Evolutionary conservation across 2,113 vertebrate species (phyloP), one percentile per base, ranked within the genome.

Genomic region (Laticauda colubrina): DNA sequence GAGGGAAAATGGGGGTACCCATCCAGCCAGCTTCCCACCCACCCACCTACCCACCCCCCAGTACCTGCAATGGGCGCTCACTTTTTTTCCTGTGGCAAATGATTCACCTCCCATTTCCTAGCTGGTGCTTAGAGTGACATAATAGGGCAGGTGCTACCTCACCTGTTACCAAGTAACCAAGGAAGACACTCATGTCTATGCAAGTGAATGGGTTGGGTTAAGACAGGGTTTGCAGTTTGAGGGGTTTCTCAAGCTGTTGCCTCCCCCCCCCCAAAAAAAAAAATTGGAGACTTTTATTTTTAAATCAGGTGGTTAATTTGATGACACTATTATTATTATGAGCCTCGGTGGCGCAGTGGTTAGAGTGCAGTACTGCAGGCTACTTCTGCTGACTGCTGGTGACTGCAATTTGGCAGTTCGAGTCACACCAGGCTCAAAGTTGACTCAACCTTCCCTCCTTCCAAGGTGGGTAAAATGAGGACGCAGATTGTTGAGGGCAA

Each of bases 121-220:
- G 29, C 23, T 86, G 64, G 23, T 88, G 88, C 61, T 86, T 57
- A 29, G n/a, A 61, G 57, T 90, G 91, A 90, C 39, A 21, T 81
- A 85, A 92, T 59, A 92, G 93, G 91, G 48, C 34, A 90, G 45
- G 10, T 43, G 43, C 90, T 15, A 85, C 55, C 87, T 91, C 64
- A 85, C n/a, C 69, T 45, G 90, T 93, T 89, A 89, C 93, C 87
- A 9, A 59, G 93, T 91, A 91, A 93, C 93, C n/a, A 11, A 53
- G 39, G 85, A 91, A 26, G 48, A 29, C 53, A 81, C 61, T n/a
- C 14, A 11, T 18, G 8, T 20, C 23, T 56, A 9, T 20, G 26
- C n/a, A 26, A 12, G 90, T 12, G 61, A 5, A 18, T 23, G 20
- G 20, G 34, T 18, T 24, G 20, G 21, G n/a, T 9, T 20, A 23